These are phyloP conservation scores for Trissolcus brochymenae DNA, from an alignment of 2,888 invertebrate species.

Conservation along the genomic window DNA sequence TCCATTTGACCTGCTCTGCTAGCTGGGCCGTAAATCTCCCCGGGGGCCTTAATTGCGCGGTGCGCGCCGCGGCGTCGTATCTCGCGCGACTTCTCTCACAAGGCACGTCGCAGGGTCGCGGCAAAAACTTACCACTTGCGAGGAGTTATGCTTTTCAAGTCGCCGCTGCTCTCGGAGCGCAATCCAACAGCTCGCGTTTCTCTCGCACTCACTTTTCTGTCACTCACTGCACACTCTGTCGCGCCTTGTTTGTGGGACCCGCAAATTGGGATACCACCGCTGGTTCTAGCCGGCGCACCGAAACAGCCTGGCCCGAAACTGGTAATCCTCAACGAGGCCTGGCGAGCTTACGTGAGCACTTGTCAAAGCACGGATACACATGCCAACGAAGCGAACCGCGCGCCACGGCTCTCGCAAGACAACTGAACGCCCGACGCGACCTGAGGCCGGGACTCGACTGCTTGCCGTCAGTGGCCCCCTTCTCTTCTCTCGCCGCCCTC, in stretches of 20 bases:
- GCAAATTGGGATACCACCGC: slow-evolving; percentile 34
- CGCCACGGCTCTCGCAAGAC: slow-evolving; percentile 71
- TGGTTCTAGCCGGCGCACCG: slow-evolving; percentile 12
- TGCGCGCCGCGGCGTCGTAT: slow-evolving; percentile 22
- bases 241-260: slow-evolving; percentile 43
- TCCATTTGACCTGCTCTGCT: background rate
- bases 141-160: slow-evolving; percentile 59
- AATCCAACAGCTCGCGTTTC: slow-evolving; percentile 54
- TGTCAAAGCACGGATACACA: slow-evolving; percentile 43
- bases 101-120: slow-evolving; percentile 50
- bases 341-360: slow-evolving; percentile 27
- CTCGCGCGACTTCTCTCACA: slow-evolving; percentile 46
- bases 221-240: slow-evolving; percentile 57
- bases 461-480: slow-evolving; percentile 66
- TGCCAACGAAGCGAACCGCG: slow-evolving; percentile 63
- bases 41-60: slow-evolving; percentile 28
- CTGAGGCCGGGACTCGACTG: slow-evolving; percentile 73
- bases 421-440: slow-evolving; percentile 72
- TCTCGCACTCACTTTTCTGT: slow-evolving; percentile 55
- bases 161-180: slow-evolving; percentile 55
- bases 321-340: slow-evolving; percentile 35
- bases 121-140: slow-evolving; percentile 62
- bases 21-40: slow-evolving; percentile 25
- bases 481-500: slow-evolving; percentile 60
- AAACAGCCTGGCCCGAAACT: slow-evolving; percentile 17